These are phyloP conservation scores for Lasius platythorax DNA, from an alignment of 2,888 invertebrate genomes.

Conservation along the genomic window DNA sequence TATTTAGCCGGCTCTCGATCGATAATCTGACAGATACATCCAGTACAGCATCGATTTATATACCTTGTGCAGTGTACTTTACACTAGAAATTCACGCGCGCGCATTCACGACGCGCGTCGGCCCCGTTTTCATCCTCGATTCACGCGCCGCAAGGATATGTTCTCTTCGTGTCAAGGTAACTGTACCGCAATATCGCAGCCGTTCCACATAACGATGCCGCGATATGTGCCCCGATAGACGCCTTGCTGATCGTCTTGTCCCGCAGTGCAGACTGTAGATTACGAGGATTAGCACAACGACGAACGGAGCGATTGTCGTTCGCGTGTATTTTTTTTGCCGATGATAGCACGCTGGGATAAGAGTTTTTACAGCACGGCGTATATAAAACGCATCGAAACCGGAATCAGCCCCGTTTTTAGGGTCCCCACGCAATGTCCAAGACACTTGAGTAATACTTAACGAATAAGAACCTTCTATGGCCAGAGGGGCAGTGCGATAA, in stretches of 20 bases:
- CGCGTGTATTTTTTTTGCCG: slow-evolving; percentile 40
- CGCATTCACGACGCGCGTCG: not conserved
- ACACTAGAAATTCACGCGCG: slow-evolving; percentile 29
- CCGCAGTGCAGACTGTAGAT: slow-evolving; percentile 55
- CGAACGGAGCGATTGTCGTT: slow-evolving; percentile 47
- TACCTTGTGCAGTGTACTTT: not conserved
- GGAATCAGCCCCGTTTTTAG: slow-evolving; percentile 37
- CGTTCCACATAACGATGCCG: slow-evolving; percentile 76
- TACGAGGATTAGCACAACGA: slow-evolving; percentile 46
- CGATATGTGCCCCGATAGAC: slow-evolving; percentile 58
- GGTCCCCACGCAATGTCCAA: not conserved
- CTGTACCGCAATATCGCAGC: slow-evolving; percentile 77
- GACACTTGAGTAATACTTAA: not conserved
- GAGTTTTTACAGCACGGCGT: slow-evolving; percentile 2
- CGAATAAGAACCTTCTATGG: not conserved
- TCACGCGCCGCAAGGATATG: slow-evolving; percentile 75
- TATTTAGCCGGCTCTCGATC: not conserved
- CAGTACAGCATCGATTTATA: not conserved
- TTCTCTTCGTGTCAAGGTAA: slow-evolving; percentile 77
- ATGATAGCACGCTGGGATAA: slow-evolving; percentile 57
- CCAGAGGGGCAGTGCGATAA: not conserved
- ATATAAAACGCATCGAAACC: slow-evolving; percentile 26
- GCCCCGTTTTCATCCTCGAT: slow-evolving; percentile 63
- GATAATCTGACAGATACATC: not conserved
- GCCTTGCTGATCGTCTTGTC: slow-evolving; percentile 67